Evolutionary conservation across 2,797 vertebrate genomes (phyloP).

Genomic region (Brachymystax lenok): DNA sequence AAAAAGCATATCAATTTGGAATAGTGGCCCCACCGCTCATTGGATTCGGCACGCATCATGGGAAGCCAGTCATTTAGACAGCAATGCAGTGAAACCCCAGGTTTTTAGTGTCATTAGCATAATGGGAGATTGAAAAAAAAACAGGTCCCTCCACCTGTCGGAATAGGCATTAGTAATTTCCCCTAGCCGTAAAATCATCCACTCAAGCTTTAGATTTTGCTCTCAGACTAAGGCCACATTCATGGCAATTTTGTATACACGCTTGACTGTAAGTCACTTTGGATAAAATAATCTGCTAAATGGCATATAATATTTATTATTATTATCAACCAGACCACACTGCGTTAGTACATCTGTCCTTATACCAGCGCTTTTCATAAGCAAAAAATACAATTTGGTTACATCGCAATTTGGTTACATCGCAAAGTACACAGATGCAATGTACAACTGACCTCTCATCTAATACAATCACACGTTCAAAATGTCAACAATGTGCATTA

Average conservation of each 20-base stretch:
- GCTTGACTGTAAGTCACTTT: no score
- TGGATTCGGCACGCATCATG: conserved; percentile 38
- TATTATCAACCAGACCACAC: background rate
- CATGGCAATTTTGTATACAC: background rate
- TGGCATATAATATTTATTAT: background rate
- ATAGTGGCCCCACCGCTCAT: conserved; percentile 34
- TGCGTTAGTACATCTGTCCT: background rate
- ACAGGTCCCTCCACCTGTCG: conserved; percentile 41
- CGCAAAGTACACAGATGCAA: background rate
- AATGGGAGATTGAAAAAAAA: conserved; percentile 49
- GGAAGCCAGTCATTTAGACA: conserved; percentile 58
- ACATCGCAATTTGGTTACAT: background rate
- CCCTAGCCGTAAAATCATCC: conserved; percentile 37
- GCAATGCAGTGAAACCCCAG: conserved; percentile 51
- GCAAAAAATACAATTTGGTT: background rate
- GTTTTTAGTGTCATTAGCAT: conserved; percentile 54
- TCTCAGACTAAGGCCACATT: conserved; percentile 11
- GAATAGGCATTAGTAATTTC: conserved; percentile 48
- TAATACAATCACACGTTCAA: background rate
- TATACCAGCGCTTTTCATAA: background rate
- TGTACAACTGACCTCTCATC: background rate
- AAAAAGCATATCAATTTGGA: conserved; percentile 54
- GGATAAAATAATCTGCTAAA: no score
- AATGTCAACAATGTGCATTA: background rate
- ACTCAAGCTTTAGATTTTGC: conserved; percentile 37